Evolutionary conservation across 2,797 vertebrate genomes (phyloP), one percentile per base, ranked within the genome.

Genomic region (Glyptemys insculpta): DNA sequence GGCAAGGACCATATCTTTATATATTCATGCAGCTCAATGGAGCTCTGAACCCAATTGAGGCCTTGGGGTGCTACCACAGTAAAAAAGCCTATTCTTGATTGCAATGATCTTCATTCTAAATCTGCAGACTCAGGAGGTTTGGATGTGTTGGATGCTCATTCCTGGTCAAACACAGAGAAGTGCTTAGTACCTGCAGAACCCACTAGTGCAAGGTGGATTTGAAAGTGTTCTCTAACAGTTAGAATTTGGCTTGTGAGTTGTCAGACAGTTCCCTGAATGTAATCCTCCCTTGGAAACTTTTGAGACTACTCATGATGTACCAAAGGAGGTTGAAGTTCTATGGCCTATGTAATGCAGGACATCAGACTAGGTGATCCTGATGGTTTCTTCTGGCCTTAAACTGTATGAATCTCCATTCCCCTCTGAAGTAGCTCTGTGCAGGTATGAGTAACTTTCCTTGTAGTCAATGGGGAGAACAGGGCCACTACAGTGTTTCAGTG

Each of bases 81-180:
- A 57, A 57, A 57, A 27, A 57, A 57, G 11, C 23, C 11, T 57
- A 29, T 29, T 12, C 25, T 57, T 27, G 53, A 29, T 27, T 57
- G 23, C 25, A 27, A 12, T 12, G 56, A 57, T 52, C 12, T n/a
- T 81, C 0, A 0, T 25, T 37, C 1, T 47, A 59, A 57, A 83
- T 59, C 41, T 91, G 56, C 57, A 86, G 15, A 81, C 0, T 37
- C 3, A 25, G 18, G 1, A 5, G 82, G 2, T 81, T 83, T 90
- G 16, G 34, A 79, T 76, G 41, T 65, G 54, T 91, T 2, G 65
- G 18, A 68, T 59, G 12, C 83, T n/a, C 10, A 12, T 34, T 65
- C 4, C 10, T 86, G 18, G 47, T 41, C 5, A 62, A 34, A 59
- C 21, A 57, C 19, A 5, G 81, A 6, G 44, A 37, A 14, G 4